Base-by-base conservation (phyloP, 37 sponge, comb jelly and placozoan species). In the Petrosia ficiformis region DNA sequence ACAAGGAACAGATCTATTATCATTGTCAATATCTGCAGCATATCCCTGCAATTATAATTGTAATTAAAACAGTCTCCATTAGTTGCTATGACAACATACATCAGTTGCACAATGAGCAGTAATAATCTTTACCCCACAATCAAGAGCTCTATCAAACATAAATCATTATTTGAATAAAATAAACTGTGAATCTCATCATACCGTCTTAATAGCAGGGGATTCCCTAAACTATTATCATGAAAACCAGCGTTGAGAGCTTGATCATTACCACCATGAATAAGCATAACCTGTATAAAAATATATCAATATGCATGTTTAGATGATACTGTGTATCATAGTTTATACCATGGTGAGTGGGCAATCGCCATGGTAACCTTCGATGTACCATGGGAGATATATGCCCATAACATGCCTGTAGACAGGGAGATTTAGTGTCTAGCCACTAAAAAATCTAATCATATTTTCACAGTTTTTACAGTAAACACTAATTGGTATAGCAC, bases 101-200 rank as follows among this genome's bases (percentile, higher is more conserved):
- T 94, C 91, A 54, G 88, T 76, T 36, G 89, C 95, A 74, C 92
- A 90, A 65, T 94, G 95, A 69, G 95, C 95, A 11, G 89, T 88
- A 37, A 94, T 94, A 10, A 94, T 78, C 76, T 87, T 90, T 44
- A 90, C 92, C n/a, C 95, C 95, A 60, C 72, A 74, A 48, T 90
- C 71, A 31, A 94, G 80, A 10, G 95, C 75, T 34, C 87, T 87
- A 40, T 37, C 6, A 63, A 72, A 19, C n/a, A n/a, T 26, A n/a
- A n/a, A n/a, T 61, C 11, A 11, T 26, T n/a, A 61, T 5, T 26
- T 26, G 26, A 8, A 35, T 25, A 76, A 70, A 6, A 8, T 5
- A 19, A 76, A 6, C 10, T 24, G 6, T 34, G 28, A 21, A 26
- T 16, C 39, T 32, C 19, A 29, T 26, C 14, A 61, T 25, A 89